Base-by-base conservation (phyloP, 53 echinoderm and acorn worm species). In the Echinarachnius parma region DNA sequence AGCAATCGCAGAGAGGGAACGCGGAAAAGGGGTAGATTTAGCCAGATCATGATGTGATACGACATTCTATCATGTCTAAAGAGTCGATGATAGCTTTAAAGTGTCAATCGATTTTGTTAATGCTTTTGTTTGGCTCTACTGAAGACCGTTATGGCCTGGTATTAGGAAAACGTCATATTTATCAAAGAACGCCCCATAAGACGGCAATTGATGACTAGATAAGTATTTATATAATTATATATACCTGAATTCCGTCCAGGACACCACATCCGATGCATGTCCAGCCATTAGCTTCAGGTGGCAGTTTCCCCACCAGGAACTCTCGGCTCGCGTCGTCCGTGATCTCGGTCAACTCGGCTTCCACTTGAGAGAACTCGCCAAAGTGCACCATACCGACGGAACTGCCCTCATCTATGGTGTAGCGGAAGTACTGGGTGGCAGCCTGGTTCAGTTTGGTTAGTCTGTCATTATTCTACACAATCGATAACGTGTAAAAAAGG, bases 181-280 rank as follows among this genome's bases (percentile, higher is more conserved):
- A n/a, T n/a, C n/a, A n/a, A n/a, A n/a, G n/a, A n/a, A n/a, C n/a
- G n/a, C n/a, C n/a, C n/a, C n/a, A n/a, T n/a, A n/a, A n/a, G n/a
- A n/a, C n/a, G n/a, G n/a, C n/a, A n/a, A n/a, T n/a, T n/a, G n/a
- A n/a, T n/a, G n/a, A n/a, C n/a, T n/a, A n/a, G n/a, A n/a, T n/a
- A n/a, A n/a, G n/a, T n/a, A n/a, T n/a, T n/a, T n/a, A n/a, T n/a
- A n/a, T n/a, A n/a, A n/a, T n/a, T n/a, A n/a, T 21, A 53, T 64
- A 42, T 36, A 85, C 89, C 71, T 89, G 56, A 23, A 89, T 77
- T 10, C 81, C 80, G 2, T 77, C 61, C 32, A 77, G 54, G 16
- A 89, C 28, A 13, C 84, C 89, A 37, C 64, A 66, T 2, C 89
- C 89, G 23, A 89, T 89, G 25, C 81, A 66, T 2, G 89, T 89